A percentile compares a stretch with the other conserved stretches of the same genome.
phyloP scores from a whole-genome alignment of 2,888 invertebrate species.

The Drosophila emarginata region DNA sequence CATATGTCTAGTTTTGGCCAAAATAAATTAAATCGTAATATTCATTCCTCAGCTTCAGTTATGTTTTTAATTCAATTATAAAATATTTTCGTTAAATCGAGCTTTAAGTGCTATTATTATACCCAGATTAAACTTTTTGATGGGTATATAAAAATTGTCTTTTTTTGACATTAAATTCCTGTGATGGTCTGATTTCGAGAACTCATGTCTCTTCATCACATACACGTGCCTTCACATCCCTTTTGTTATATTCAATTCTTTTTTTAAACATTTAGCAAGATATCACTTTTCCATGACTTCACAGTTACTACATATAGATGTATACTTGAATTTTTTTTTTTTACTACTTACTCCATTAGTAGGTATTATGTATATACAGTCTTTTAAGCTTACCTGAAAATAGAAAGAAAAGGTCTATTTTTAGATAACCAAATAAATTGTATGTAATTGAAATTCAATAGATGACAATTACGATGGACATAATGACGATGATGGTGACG shows the following conservation, averaged over 20 bases:
- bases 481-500: background rate
- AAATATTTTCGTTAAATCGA: no score
- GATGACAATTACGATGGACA: background rate
- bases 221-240: background rate
- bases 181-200: no score
- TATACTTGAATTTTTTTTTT: background rate
- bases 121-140: no score
- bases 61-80: no score
- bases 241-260: background rate
- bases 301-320: background rate
- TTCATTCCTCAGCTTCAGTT: no score
- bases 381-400: background rate
- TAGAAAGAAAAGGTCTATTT: background rate
- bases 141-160: no score
- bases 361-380: background rate
- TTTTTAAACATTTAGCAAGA: background rate
- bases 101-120: no score
- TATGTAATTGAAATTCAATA: background rate
- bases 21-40: no score
- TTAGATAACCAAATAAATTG: background rate
- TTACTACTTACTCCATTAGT: conserved; percentile 4
- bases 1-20: no score
- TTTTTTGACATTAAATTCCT: no score
- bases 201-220: no score
- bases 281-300: background rate